Evolutionary conservation across 2,888 invertebrate genomes (phyloP).

Genomic region (Aphidoletes aphidimyza): DNA sequence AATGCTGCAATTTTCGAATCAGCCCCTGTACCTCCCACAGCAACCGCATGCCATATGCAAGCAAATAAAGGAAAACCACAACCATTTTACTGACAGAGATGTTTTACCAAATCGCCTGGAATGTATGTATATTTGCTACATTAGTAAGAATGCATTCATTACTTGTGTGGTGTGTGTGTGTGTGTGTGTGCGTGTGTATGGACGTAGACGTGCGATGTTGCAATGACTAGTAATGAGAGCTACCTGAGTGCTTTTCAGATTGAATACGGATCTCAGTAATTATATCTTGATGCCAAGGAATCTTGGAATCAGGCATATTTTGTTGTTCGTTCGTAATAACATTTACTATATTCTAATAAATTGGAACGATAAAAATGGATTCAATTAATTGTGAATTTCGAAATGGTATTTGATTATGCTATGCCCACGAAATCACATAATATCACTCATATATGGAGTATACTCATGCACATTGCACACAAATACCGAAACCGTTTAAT

Average conservation of each 20-base stretch:
- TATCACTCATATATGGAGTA: not conserved
- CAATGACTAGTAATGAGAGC: too few relatives aligned
- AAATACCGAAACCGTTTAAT: not conserved
- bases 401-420: not conserved
- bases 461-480: not conserved
- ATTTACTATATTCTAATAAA: not conserved
- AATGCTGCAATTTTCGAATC: too few relatives aligned
- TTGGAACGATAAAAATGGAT: conserved; percentile 17
- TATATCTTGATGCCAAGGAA: conserved; percentile 13
- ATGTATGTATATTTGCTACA: not conserved
- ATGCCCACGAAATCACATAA: not conserved
- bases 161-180: not conserved
- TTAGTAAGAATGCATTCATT: not conserved
- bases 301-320: not conserved
- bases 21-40: not conserved
- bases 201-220: too few relatives aligned
- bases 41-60: not conserved
- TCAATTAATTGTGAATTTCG: conserved; percentile 16
- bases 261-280: conserved; percentile 12
- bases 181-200: not conserved
- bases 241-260: not conserved
- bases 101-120: not conserved
- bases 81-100: not conserved
- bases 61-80: not conserved
- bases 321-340: not conserved